Evolutionary conservation across 2,797 vertebrate genomes (phyloP).

Genomic region (Falco cherrug): DNA sequence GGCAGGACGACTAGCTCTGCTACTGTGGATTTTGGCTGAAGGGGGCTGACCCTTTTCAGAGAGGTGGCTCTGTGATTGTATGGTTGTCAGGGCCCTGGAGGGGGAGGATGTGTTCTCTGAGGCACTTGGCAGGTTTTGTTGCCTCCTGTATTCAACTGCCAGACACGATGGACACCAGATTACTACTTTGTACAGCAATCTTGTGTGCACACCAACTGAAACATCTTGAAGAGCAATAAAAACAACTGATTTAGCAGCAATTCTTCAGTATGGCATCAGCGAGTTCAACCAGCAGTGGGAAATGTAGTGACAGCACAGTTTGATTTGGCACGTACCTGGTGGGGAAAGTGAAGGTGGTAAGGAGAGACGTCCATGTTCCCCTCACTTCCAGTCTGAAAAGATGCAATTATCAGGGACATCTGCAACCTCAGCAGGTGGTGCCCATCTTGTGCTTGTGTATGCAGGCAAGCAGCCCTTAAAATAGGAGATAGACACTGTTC

Average conservation of each 20-base stretch:
- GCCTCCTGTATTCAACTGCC: not conserved
- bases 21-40: not conserved
- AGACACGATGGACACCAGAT: rapidly evolving
- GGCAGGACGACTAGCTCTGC: not conserved
- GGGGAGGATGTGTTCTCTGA: not conserved
- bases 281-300: not conserved
- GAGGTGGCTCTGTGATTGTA: not conserved
- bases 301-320: not conserved
- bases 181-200: not conserved
- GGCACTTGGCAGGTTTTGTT: not conserved
- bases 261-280: not conserved
- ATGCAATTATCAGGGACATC: not conserved
- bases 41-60: too few species aligned
- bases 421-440: not conserved
- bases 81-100: not conserved
- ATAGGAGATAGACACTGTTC: rapidly evolving
- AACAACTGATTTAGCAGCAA: not conserved
- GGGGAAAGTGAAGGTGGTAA: not conserved
- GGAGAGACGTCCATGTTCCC: not conserved
- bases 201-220: not conserved
- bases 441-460: rapidly evolving
- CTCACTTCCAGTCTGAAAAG: too few species aligned
- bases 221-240: not conserved
- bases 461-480: not conserved
- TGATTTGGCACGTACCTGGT: not conserved